Percentiles rank a stretch among this genome's conserved stretches.
Conservation (phyloP, 2,797 vertebrate species). For the Mormyrus proboscirostris region DNA sequence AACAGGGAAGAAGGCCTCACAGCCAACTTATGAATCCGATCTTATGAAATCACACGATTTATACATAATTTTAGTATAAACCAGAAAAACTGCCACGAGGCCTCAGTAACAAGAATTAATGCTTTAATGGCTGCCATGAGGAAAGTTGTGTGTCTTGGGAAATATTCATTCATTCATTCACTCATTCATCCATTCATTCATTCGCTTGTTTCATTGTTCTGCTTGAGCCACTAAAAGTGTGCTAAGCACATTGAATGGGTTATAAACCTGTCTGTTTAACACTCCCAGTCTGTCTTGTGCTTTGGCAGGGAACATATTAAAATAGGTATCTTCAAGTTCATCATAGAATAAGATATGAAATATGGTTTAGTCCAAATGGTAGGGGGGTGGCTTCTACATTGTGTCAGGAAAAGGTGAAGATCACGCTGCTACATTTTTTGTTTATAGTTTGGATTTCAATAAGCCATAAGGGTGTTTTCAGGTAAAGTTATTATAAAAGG, state of each 20-base stretch:
- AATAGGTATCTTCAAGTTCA: not conserved
- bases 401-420: not conserved
- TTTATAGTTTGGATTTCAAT: not conserved
- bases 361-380: not conserved
- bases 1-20: not conserved
- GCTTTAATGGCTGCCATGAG: not conserved
- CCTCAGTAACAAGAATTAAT: slow-evolving; percentile 27
- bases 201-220: not conserved
- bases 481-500: not conserved
- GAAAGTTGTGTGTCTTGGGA: not conserved
- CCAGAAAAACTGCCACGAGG: slow-evolving; percentile 34
- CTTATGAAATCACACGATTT: not conserved
- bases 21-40: not conserved
- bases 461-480: not conserved
- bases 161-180: not conserved
- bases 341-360: not conserved
- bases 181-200: not conserved
- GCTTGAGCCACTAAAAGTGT: slow-evolving; percentile 44
- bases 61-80: not conserved
- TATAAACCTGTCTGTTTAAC: not conserved
- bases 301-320: not conserved
- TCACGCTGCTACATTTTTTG: not conserved
- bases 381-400: not conserved
- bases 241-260: slow-evolving; percentile 41
- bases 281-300: not conserved